These are phyloP conservation scores for Anhinga rufa DNA, from an alignment of 2,113 vertebrate genomes.

Conservation along the genomic window DNA sequence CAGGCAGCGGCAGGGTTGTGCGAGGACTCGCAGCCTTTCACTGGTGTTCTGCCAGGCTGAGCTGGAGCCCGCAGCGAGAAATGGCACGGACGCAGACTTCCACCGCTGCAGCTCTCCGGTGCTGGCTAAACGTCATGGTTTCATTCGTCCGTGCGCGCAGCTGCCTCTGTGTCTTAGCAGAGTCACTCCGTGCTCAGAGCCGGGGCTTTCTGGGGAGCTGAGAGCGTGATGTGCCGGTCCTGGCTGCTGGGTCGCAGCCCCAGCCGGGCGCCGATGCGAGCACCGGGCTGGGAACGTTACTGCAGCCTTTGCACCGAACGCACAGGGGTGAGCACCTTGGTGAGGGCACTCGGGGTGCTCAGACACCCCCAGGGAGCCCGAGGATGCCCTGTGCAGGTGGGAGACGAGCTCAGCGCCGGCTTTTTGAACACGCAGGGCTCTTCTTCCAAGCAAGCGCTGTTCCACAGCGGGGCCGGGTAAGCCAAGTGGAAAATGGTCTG, in stretches of 20 bases:
- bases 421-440: rapidly evolving
- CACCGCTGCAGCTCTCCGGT: neutral
- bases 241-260: too few relatives aligned
- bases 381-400: too few relatives aligned
- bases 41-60: neutral
- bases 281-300: too few relatives aligned
- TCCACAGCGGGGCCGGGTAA: neutral
- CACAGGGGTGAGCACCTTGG: neutral
- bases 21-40: neutral
- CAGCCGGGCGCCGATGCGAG: rapidly evolving
- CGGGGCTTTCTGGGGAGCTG: neutral
- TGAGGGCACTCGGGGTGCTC: neutral
- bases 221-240: rapidly evolving
- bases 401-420: neutral
- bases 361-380: neutral
- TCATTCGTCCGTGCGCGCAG: rapidly evolving
- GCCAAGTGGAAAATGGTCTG: rapidly evolving
- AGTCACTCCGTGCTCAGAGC: neutral
- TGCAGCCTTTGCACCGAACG: neutral
- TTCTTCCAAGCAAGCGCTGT: neutral
- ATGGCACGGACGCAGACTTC: rapidly evolving
- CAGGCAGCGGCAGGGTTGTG: neutral
- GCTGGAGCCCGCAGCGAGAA: neutral
- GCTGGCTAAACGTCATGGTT: rapidly evolving
- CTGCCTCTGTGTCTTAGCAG: too few relatives aligned